A percentile compares a stretch with the other conserved stretches of the same genome.
phyloP scores from a whole-genome alignment of 1,140 invertebrate species.

The Mactra quadrangularis region DNA sequence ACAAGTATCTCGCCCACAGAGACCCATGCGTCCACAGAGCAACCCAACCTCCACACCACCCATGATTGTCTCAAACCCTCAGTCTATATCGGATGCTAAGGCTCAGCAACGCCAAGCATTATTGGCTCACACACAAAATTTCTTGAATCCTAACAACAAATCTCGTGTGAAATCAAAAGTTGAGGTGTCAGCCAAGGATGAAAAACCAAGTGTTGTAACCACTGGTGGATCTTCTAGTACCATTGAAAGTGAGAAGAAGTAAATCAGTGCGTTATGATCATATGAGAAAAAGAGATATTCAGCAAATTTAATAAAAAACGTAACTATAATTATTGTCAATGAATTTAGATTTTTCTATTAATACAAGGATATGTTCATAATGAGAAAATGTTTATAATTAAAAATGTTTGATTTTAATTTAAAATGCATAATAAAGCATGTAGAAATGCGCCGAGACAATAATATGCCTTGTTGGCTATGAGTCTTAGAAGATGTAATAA shows the following conservation, averaged over 20 bases:
- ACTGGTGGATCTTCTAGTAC: background rate
- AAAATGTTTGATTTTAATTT: background rate
- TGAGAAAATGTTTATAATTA: background rate
- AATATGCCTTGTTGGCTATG: too few species aligned
- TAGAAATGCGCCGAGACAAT: background rate
- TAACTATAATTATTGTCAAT: background rate
- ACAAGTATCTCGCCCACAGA: constrained; percentile 16
- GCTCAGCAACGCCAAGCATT: constrained; percentile 74
- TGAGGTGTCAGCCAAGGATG: constrained; percentile 54
- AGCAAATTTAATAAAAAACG: background rate
- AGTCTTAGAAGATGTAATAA: too few species aligned
- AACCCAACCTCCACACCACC: background rate
- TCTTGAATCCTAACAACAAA: constrained; percentile 74
- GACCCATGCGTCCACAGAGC: constrained; percentile 2
- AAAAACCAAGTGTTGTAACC: constrained; percentile 17
- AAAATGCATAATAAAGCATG: background rate
- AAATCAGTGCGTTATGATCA: background rate
- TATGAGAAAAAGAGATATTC: background rate
- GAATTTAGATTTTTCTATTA: constrained; percentile 1
- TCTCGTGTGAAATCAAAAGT: constrained; percentile 54
- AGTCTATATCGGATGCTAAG: constrained; percentile 43
- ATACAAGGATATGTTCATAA: too few species aligned
- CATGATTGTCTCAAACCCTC: background rate
- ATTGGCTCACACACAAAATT: constrained; percentile 73
- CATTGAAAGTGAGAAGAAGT: background rate